Evolutionary conservation across 2,797 vertebrate species (phyloP), one percentile per base, ranked within the genome.

Genomic region (Sebastes wilsoni): DNA sequence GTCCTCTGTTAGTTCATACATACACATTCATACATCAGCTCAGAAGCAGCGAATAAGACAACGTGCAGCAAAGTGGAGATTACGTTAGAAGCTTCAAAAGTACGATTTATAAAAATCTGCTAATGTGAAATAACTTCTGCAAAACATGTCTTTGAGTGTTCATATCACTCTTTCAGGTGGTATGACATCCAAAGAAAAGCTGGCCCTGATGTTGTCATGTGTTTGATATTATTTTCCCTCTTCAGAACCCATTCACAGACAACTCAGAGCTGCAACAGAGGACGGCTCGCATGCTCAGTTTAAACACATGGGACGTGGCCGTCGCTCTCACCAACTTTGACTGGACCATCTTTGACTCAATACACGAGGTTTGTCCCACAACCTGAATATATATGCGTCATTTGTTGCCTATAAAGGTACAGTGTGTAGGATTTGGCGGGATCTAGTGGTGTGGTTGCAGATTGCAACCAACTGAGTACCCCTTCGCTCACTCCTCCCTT

Each of bases 221-320:
- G 28, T 32, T 13, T 59, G 20, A 27, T 23, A 0, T 18, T 22
- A 2, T 27, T 55, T 54, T 27, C 36, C 87, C 59, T 22, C 14
- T 87, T 87, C 94, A 99, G 98, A 97, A 90, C 76, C 97, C 97
- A 0, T 95, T 98, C 87, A 94, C 93, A 79, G 97, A 98, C 92
- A 97, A 96, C 84, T 96, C 97, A 2, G 97, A 98, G 87, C 93
- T 97, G 11, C 97, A 97, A 67, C 97, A 97, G 89, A 96, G 95
- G 73, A 95, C 97, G 0, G 94, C 96, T 49, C 96, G 96, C 86
- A 96, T 99, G 95, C 94, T 99, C 82, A 97, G 96, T 86, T 97
- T 99, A 91, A 98, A 99, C 94, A 98, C 98, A 2, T 99, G 99
- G 99, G 97, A 99, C 79, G 95, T 99, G 66, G 97, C 98, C 49